Evolutionary conservation across 2,797 vertebrate genomes (phyloP).

Genomic region (Falco concolor): DNA sequence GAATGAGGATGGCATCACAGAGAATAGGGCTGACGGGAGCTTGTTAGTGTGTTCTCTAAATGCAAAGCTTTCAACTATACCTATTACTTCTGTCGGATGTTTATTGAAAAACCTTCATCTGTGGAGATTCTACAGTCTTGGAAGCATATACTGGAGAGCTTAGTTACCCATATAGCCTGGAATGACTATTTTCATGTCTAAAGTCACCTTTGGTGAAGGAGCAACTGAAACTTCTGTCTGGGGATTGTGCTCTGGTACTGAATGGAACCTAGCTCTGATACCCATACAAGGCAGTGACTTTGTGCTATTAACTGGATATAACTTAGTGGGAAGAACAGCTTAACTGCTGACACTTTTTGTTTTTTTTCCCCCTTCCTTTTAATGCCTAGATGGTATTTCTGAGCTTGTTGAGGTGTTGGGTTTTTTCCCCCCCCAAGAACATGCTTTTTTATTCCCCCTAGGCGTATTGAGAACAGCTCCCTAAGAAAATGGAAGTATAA

Average conservation of each 20-base stretch:
- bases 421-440: not conserved
- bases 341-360: not conserved
- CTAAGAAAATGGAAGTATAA: not conserved
- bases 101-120: not conserved
- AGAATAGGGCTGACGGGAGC: not conserved
- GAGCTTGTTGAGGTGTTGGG: not conserved
- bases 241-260: not conserved
- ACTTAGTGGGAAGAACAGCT: not conserved
- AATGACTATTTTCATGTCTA: no score
- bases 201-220: not conserved
- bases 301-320: rapidly evolving
- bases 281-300: not conserved
- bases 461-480: not conserved
- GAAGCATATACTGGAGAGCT: not conserved
- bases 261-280: no score
- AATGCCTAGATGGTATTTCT: not conserved
- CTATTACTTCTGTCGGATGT: not conserved
- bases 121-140: not conserved
- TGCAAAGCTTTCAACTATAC: not conserved
- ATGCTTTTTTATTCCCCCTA: not conserved
- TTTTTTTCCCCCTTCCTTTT: not conserved
- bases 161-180: not conserved
- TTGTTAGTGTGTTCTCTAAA: rapidly evolving
- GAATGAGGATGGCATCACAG: not conserved
- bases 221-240: not conserved